Evolutionary conservation across 2,888 invertebrate species (phyloP), one percentile per base, ranked within the genome.

Genomic region (Andrena dorsata): DNA sequence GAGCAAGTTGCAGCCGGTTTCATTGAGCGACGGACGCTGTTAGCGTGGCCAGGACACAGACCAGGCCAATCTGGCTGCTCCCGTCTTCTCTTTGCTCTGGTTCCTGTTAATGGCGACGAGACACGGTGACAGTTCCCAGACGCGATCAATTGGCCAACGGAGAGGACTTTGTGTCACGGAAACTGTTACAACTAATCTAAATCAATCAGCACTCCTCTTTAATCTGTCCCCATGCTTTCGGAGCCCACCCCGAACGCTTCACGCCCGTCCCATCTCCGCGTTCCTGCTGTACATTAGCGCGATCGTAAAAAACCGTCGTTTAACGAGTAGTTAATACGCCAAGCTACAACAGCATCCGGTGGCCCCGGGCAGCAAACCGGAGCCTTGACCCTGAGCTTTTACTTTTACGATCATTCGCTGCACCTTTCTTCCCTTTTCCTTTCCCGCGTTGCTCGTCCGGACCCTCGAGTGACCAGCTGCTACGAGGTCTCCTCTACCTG

Each of bases 251-350:
- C 53, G 23, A n/a, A 49, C 41, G 63, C 10, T 23, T 13, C 41
- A 13, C 41, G 53, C 10, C 8, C 20, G 56, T 13, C 8, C 10
- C 13, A 23, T 26, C 23, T 41, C 41, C 41, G 41, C 41, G 41
- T 41, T 41, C 41, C 23, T 13, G 47, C 58, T 64, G 64, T 76
- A 65, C 69, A 80, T 86, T 75, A 82, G 73, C 82, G 74, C 35
- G 83, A 87, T 87, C 86, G 83, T 87, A 87, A 87, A 86, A 87
- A 41, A 13, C 8, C 58, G 53, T 76, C 35, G 81, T 87, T 85
- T 81, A 78, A 85, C 87, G 66, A 76, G 79, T 63, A 72, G 75
- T 85, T 87, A 83, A 83, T 75, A 75, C 60, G 63, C 58, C 58
- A 60, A 68, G 23, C 64, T 71, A 76, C 61, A 51, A 13, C n/a